phyloP scores from a whole-genome alignment of 2,888 invertebrate genomes.

The Rosalia funebris region DNA sequence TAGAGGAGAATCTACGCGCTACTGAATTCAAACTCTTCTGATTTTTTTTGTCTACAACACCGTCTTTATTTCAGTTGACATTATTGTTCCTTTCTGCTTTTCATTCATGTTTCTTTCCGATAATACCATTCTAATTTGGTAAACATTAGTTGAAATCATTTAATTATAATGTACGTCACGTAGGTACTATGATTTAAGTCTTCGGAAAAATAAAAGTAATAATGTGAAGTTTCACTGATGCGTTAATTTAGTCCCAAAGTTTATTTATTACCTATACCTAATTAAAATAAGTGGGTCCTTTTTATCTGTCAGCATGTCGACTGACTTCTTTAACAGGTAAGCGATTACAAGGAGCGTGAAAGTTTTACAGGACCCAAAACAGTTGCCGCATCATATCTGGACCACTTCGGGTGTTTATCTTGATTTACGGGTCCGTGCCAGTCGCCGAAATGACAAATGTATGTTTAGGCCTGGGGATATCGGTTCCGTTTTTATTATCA shows the following conservation, averaged over 20 bases:
- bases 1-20: too few relatives aligned
- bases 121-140: too few relatives aligned
- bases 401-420: background rate
- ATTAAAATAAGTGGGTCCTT: background rate
- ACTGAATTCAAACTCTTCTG: too few relatives aligned
- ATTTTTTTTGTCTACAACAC: background rate
- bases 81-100: too few relatives aligned
- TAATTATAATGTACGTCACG: too few relatives aligned
- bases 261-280: background rate
- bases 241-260: too few relatives aligned
- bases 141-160: too few relatives aligned
- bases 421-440: background rate
- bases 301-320: background rate
- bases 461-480: slow-evolving; percentile 8
- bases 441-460: slow-evolving; percentile 5
- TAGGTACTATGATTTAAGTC: too few relatives aligned
- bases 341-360: background rate
- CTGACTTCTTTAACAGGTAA: background rate
- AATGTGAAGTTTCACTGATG: too few relatives aligned
- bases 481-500: background rate
- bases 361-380: background rate
- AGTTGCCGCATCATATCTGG: background rate
- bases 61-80: background rate
- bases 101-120: too few relatives aligned
- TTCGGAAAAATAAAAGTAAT: too few relatives aligned